Evolutionary conservation across 2,797 vertebrate genomes (phyloP).

Genomic region (Hozukius guyotensis): DNA sequence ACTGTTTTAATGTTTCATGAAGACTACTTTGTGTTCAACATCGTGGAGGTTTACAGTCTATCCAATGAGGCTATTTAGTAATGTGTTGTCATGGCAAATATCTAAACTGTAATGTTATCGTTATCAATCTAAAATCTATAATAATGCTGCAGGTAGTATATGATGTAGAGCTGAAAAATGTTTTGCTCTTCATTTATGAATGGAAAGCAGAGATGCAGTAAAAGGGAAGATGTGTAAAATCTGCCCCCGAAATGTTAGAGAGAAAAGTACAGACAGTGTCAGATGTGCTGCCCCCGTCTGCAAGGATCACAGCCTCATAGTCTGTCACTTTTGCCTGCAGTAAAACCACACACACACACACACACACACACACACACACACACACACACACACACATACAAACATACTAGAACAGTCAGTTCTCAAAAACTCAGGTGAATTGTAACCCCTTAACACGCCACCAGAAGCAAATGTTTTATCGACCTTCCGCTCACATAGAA

Average conservation of each 20-base stretch:
- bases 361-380: neutral
- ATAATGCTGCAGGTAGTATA: neutral
- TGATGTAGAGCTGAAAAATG: neutral
- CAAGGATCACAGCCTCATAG: slow-evolving; percentile 18
- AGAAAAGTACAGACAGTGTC: slow-evolving; percentile 8
- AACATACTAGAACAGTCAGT: neutral
- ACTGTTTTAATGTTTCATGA: neutral
- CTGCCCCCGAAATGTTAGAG: neutral
- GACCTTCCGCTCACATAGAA: too few relatives aligned
- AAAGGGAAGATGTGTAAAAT: neutral
- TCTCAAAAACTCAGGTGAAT: neutral
- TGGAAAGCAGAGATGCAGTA: neutral
- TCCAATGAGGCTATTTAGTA: neutral
- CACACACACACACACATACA: neutral
- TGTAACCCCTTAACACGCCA: neutral
- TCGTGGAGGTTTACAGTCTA: neutral
- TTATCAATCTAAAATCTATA: neutral
- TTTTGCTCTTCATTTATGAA: neutral
- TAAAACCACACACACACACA: neutral
- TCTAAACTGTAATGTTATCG: neutral
- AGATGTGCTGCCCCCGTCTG: slow-evolving; percentile 8
- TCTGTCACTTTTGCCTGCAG: slow-evolving; percentile 29
- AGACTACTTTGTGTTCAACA: neutral
- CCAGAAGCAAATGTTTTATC: too few relatives aligned
- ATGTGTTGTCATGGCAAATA: neutral